Conservation (phyloP, 2,888 invertebrate species). For the Heteropelma amictum region DNA sequence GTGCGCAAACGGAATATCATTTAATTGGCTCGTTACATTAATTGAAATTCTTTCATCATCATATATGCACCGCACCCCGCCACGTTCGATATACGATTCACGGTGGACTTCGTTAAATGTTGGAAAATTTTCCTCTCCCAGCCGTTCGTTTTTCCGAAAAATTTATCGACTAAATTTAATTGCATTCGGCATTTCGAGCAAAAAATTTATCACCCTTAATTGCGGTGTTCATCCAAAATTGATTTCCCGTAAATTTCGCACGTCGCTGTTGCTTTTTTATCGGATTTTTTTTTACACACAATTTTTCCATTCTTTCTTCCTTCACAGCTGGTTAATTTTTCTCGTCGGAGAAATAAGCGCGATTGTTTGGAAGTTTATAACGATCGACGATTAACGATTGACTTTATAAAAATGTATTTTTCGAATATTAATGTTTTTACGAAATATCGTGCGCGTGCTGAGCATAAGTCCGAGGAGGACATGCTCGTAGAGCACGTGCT, state of each 20-base stretch:
- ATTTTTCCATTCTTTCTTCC: too few species aligned
- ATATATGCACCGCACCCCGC: constrained; percentile 23
- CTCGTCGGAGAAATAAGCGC: too few species aligned
- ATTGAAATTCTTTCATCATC: constrained; percentile 68
- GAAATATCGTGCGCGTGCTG: too few species aligned
- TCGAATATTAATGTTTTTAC: too few species aligned
- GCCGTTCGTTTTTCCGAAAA: constrained; percentile 27
- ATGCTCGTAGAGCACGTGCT: too few species aligned
- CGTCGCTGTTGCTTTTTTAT: too few species aligned
- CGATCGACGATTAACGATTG: too few species aligned
- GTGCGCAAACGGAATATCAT: constrained; percentile 49
- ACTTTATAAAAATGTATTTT: too few species aligned
- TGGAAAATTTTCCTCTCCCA: constrained; percentile 8
- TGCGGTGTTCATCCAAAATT: constrained; percentile 42
- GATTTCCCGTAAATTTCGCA: constrained; percentile 33
- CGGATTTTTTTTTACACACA: too few species aligned
- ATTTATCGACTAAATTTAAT: constrained; percentile 43
- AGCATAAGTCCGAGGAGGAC: too few species aligned
- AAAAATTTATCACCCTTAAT: constrained; percentile 28
- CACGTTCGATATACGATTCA: constrained; percentile 26
- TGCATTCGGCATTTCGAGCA: neutral
- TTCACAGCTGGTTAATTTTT: too few species aligned
- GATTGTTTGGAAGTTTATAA: too few species aligned
- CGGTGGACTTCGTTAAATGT: constrained; percentile 44
- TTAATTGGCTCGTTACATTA: constrained; percentile 73